phyloP scores from a whole-genome alignment of 2,113 vertebrate species.

The Thymallus thymallus region DNA sequence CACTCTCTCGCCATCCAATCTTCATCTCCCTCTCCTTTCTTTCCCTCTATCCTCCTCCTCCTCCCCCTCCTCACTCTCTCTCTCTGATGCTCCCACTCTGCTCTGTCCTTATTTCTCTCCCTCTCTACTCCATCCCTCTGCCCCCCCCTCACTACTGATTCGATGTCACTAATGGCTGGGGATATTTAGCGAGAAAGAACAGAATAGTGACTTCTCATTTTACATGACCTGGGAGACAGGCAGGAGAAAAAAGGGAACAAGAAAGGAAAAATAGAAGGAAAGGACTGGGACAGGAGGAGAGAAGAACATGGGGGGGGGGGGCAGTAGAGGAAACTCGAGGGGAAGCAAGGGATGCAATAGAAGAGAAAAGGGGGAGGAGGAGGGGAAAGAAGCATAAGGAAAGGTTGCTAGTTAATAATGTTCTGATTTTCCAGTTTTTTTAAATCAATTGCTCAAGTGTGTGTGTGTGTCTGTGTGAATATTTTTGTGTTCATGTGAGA shows the following conservation, averaged over 20 bases:
- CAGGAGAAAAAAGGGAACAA: constrained; percentile 21
- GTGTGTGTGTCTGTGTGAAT: constrained; percentile 48
- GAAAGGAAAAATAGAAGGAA: background rate
- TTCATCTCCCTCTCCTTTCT: background rate
- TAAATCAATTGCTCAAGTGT: constrained; percentile 66
- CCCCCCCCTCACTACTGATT: background rate
- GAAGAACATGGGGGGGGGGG: background rate
- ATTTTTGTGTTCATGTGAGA: constrained; percentile 18
- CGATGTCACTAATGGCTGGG: too few relatives aligned
- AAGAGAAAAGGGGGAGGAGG: too few relatives aligned
- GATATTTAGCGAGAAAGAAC: accelerated
- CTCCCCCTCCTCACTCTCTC: background rate
- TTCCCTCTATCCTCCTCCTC: background rate
- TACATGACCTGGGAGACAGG: too few relatives aligned
- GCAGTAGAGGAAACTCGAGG: background rate
- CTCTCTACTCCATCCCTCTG: background rate
- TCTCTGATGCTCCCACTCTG: constrained; percentile 26
- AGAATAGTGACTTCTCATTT: constrained; percentile 31
- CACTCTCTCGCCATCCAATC: background rate
- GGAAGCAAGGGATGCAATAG: too few relatives aligned
- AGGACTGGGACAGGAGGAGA: background rate
- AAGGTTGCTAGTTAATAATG: too few relatives aligned
- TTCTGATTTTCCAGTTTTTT: constrained; percentile 43
- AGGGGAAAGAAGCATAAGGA: too few relatives aligned
- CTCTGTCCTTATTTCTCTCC: constrained; percentile 8